Conservation (phyloP, 1,140 invertebrate genomes). For the Yoshiicerus persimilis region DNA sequence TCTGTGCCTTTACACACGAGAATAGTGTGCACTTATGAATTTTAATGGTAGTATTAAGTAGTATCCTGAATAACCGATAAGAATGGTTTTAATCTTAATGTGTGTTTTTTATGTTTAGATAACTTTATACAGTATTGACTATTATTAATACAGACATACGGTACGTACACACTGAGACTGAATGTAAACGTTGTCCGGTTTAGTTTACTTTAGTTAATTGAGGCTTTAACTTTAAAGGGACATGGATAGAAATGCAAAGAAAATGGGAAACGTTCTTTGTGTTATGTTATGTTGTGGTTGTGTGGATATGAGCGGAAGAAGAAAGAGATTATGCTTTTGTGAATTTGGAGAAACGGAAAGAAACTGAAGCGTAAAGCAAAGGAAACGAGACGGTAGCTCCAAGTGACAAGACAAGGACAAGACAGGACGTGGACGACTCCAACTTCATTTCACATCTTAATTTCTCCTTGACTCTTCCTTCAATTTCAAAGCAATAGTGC, state of each 20-base stretch:
- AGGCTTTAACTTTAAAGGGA: too few relatives aligned
- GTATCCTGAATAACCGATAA: neutral
- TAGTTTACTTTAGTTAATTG: neutral
- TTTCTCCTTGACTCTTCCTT: neutral
- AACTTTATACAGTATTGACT: neutral
- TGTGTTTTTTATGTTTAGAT: neutral
- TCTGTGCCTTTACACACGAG: neutral
- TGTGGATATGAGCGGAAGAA: too few relatives aligned
- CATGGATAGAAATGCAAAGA: too few relatives aligned
- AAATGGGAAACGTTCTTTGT: too few relatives aligned
- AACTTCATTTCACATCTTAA: neutral
- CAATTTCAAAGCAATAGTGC: neutral
- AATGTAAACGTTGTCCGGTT: neutral
- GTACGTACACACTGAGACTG: too few relatives aligned
- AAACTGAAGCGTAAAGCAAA: neutral
- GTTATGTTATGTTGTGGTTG: too few relatives aligned
- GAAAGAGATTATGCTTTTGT: too few relatives aligned
- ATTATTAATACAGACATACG: too few relatives aligned
- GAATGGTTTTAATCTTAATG: neutral
- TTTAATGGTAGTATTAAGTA: neutral
- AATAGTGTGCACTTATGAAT: too few relatives aligned
- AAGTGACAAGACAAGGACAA: neutral
- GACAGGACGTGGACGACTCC: neutral
- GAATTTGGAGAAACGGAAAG: neutral
- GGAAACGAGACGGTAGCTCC: neutral